Evolutionary conservation across 2,113 vertebrate genomes (phyloP), one percentile per base, ranked within the genome.

Genomic region (zebrafish (Danio rerio)): DNA sequence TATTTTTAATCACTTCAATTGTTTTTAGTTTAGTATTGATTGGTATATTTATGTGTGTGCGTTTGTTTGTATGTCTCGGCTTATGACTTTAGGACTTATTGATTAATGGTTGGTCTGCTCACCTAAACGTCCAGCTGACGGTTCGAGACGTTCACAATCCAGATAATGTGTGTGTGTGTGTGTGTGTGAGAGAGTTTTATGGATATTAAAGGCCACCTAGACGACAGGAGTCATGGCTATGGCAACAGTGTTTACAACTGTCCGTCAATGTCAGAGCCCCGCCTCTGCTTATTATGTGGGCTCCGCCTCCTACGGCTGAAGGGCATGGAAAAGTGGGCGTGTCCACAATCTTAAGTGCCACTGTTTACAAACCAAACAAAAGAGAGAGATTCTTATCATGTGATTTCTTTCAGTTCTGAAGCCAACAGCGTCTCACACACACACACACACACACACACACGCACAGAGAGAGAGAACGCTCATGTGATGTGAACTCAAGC

Each of bases 311-410:
- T 15, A 18, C 45, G 53, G 84, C 59, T 45, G n/a, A 50, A 86
- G 79, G 31, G 50, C 65, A 71, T 81, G 68, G 78, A 83, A 77
- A 81, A 2, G 52, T 63, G 56, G 63, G 43, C 31, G 72, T 66
- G 7, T 56, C 43, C 21, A 40, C 10, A 45, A 55, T 68, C 77
- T 66, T 86, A 89, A 63, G 16, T 7, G 66, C 13, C 70, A 8
- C 31, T 87, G 86, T 88, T 81, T 86, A 84, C 89, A 88, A 71
- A 78, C 72, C 78, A 90, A 90, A 90, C 88, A 88, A 21, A 8
- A 72, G 83, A 42, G 9, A 16, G 55, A 20, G 7, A 86, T 53
- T 20, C 31, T 59, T 15, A 79, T 87, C 58, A 63, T 55, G 45
- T 40, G 12, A 45, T 71, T 52, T 52, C 5, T 13, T 70, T 72